Conservation (phyloP, 1,140 invertebrate genomes). For the Drosophila ficusphila region DNA sequence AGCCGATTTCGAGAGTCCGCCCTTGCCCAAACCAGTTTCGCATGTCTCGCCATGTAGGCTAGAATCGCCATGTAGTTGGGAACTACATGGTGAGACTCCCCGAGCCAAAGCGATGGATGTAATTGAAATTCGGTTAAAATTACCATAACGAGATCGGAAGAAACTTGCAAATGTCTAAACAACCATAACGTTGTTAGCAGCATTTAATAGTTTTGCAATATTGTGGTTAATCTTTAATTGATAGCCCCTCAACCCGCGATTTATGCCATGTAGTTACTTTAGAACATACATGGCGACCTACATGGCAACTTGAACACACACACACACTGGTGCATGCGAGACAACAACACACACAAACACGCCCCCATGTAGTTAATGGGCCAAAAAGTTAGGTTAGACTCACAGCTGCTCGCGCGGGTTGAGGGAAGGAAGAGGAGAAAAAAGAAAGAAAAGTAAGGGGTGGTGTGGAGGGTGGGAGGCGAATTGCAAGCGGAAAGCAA, state of each 20-base stretch:
- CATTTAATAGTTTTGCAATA: background rate
- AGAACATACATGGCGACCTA: slow-evolving; percentile 61
- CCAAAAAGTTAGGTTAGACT: slow-evolving; percentile 66
- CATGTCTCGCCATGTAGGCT: slow-evolving; percentile 58
- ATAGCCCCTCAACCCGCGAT: slow-evolving; percentile 25
- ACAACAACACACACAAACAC: slow-evolving; percentile 39
- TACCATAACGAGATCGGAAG: too few relatives aligned
- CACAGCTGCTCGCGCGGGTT: slow-evolving; percentile 21
- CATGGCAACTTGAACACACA: slow-evolving; percentile 40
- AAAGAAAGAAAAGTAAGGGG: slow-evolving; percentile 20
- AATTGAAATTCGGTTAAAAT: background rate
- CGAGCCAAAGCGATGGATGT: slow-evolving; percentile 2
- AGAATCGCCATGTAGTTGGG: slow-evolving; percentile 62
- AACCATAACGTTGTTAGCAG: background rate
- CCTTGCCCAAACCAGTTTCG: slow-evolving; percentile 67
- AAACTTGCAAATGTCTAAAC: background rate
- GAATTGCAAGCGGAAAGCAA: slow-evolving; percentile 54
- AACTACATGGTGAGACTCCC: slow-evolving; percentile 64
- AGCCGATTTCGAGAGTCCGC: slow-evolving; percentile 20
- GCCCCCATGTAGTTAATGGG: slow-evolving; percentile 57
- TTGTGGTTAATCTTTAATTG: slow-evolving; percentile 29
- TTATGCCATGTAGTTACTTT: slow-evolving; percentile 51
- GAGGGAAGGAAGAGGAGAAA: slow-evolving; percentile 5
- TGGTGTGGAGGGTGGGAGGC: slow-evolving; percentile 4
- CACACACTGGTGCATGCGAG: slow-evolving; percentile 15